These are phyloP conservation scores for Silurus aristotelis DNA, from an alignment of 2,797 vertebrate species.

Conservation along the genomic window DNA sequence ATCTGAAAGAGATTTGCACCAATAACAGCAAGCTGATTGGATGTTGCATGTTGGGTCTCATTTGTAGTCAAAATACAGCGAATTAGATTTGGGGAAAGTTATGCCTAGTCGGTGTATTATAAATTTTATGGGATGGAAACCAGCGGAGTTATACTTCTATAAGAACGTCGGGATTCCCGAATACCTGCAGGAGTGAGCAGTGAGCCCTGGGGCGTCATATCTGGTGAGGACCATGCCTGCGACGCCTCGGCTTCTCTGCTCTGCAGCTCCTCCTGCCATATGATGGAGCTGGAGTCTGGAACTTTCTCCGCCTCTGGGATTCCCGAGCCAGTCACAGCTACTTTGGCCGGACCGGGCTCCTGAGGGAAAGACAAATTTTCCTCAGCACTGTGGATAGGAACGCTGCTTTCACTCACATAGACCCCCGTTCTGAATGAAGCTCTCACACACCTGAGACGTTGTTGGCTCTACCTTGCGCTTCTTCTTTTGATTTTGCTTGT, in stretches of 20 bases:
- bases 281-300: slow-evolving; percentile 80
- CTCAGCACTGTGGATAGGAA: not conserved
- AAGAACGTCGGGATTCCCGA: not conserved
- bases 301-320: slow-evolving; percentile 79
- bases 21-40: no score
- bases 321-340: slow-evolving; percentile 77
- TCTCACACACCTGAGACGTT: slow-evolving; percentile 73
- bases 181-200: slow-evolving; percentile 67
- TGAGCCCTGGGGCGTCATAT: slow-evolving; percentile 67
- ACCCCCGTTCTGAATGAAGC: not conserved
- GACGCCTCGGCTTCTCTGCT: slow-evolving; percentile 75
- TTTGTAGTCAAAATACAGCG: no score
- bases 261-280: slow-evolving; percentile 83
- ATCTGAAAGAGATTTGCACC: no score
- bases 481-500: slow-evolving; percentile 86
- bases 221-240: slow-evolving; percentile 70
- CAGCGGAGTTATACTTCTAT: not conserved
- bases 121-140: not conserved
- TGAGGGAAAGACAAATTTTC: slow-evolving; percentile 45
- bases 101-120: not conserved
- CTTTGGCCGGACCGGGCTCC: slow-evolving; percentile 82
- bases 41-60: no score
- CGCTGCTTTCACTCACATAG: not conserved
- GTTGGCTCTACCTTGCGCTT: slow-evolving; percentile 82
- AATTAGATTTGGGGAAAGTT: no score